phyloP scores from a whole-genome alignment of 2,797 vertebrate genomes.

The Gastrophryne carolinensis region DNA sequence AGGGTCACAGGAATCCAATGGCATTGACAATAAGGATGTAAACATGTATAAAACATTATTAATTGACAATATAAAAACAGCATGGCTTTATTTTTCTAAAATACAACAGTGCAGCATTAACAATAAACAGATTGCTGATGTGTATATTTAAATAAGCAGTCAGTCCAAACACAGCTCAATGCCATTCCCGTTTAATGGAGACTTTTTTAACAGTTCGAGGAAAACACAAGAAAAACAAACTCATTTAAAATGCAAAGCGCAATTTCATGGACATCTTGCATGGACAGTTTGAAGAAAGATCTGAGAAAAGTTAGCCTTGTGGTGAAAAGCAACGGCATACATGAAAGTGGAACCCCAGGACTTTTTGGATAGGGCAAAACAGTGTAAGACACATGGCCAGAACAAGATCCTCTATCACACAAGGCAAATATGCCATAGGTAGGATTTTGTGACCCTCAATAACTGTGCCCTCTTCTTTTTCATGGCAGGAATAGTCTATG shows the following conservation, averaged over 20 bases:
- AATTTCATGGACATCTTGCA: background rate
- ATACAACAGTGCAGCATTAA: background rate
- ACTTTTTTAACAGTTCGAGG: constrained; percentile 12
- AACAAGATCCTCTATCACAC: too few species aligned
- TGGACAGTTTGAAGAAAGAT: background rate
- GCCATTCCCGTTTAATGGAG: background rate
- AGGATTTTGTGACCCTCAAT: too few species aligned
- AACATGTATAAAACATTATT: constrained; percentile 57
- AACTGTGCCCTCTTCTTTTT: too few species aligned
- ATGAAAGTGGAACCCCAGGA: too few species aligned
- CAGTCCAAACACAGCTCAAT: background rate
- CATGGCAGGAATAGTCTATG: too few species aligned
- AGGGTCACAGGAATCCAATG: constrained; percentile 65
- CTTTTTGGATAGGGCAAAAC: too few species aligned
- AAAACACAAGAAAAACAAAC: background rate
- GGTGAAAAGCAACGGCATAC: background rate
- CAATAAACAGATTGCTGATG: constrained; percentile 22
- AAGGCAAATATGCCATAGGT: too few species aligned
- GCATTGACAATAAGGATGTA: constrained; percentile 63
- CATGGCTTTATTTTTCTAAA: background rate
- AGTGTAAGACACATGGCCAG: too few species aligned
- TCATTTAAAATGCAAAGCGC: background rate
- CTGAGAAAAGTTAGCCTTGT: background rate
- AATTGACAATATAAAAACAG: constrained; percentile 45
- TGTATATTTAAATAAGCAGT: constrained; percentile 5